Evolutionary conservation across 2,888 invertebrate species (phyloP).

Genomic region (Aromia moschata): DNA sequence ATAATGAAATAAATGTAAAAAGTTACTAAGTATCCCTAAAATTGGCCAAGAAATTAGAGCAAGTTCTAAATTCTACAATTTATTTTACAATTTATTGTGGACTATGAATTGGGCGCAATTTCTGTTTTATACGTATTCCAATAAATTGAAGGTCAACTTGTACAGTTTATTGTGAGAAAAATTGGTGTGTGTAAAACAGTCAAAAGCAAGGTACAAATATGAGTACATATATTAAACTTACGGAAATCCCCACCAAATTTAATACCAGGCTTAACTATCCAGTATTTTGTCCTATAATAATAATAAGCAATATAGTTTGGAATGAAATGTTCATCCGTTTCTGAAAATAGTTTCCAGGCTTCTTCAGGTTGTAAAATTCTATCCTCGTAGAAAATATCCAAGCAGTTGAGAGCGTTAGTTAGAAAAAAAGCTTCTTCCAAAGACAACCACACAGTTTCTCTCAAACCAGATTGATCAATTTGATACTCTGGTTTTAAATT

Average conservation of each 20-base stretch:
- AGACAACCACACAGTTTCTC: constrained; percentile 74
- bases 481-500: constrained; percentile 70
- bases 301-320: constrained; percentile 82
- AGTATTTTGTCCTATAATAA: constrained; percentile 87
- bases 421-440: constrained; percentile 84
- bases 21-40: too few species aligned
- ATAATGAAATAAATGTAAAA: too few species aligned
- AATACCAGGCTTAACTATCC: constrained; percentile 88
- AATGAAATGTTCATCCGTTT: constrained; percentile 70
- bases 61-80: too few species aligned
- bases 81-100: too few species aligned
- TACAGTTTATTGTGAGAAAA: too few species aligned
- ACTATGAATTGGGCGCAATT: too few species aligned
- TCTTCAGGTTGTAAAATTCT: constrained; percentile 65
- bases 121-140: too few species aligned
- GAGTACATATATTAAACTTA: constrained; percentile 66
- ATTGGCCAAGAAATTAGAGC: too few species aligned
- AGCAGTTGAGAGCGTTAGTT: constrained; percentile 71
- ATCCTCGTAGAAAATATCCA: constrained; percentile 69
- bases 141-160: too few species aligned
- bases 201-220: too few species aligned
- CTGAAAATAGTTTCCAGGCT: constrained; percentile 69
- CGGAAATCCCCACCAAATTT: constrained; percentile 91
- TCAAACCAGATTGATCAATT: constrained; percentile 67
- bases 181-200: too few species aligned